These are phyloP conservation scores for Lucinisca nassula DNA, from an alignment of 2,888 invertebrate species.

Conservation along the genomic window DNA sequence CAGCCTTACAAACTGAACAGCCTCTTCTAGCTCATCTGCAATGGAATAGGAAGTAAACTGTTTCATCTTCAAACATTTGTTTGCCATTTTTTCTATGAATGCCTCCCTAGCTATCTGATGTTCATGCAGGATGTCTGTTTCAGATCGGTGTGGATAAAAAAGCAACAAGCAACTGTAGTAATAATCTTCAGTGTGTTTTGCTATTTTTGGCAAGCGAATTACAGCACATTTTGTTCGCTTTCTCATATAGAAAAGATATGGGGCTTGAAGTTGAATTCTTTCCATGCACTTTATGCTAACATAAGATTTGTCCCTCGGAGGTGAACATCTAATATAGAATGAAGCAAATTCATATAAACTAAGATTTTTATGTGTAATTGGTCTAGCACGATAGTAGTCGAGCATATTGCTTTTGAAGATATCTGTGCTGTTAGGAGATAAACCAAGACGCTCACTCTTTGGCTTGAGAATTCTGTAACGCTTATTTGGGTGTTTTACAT, in stretches of 20 bases:
- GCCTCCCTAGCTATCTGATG: not conserved
- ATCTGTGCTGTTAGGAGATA: not conserved
- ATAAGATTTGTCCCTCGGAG: not conserved
- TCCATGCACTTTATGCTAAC: not conserved
- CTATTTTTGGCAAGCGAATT: not conserved
- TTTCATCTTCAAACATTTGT: not conserved
- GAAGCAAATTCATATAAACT: not conserved
- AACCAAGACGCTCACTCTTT: not conserved
- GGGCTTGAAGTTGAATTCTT: not conserved
- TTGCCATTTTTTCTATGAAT: not conserved
- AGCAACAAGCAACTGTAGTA: not conserved
- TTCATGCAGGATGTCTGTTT: not conserved
- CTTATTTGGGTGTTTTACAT: not conserved
- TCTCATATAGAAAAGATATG: not conserved
- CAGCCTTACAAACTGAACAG: not conserved
- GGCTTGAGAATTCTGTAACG: not conserved
- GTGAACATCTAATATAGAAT: not conserved
- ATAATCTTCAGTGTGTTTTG: not conserved
- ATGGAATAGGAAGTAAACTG: not conserved
- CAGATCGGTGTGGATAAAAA: not conserved
- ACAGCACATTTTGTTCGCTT: not conserved
- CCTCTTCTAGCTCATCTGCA: not conserved
- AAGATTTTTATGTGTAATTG: not conserved
- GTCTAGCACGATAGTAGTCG: not conserved
- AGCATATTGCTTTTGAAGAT: not conserved